These are phyloP conservation scores for Drosophila percnosoma DNA, from an alignment of 2,888 invertebrate species.

Conservation along the genomic window DNA sequence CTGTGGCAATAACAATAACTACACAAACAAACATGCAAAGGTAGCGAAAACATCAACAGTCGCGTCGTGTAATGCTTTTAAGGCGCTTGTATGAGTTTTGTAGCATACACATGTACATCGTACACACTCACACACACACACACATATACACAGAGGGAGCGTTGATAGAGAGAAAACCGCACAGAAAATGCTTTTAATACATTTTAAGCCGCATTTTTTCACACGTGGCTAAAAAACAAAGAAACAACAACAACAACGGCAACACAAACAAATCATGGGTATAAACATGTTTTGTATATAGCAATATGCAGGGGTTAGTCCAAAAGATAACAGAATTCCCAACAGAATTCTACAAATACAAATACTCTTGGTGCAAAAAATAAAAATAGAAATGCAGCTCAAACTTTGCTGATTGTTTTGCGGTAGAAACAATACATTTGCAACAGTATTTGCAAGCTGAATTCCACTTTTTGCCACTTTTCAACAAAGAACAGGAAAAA, in stretches of 20 bases:
- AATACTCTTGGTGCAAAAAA: conserved; percentile 2
- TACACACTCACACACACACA: conserved; percentile 19
- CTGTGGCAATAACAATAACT: conserved; percentile 52
- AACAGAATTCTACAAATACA: conserved; percentile 5
- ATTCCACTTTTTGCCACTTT: conserved; percentile 13
- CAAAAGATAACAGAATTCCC: conserved; percentile 21
- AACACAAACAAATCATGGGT: conserved; percentile 6
- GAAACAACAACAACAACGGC: conserved; percentile 12
- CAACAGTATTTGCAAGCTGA: conserved; percentile 7
- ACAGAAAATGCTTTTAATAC: conserved; percentile 76
- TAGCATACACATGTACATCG: conserved; percentile 26
- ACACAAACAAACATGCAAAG: conserved; percentile 54
- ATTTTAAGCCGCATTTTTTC: conserved; percentile 78
- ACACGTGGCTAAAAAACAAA: conserved; percentile 71
- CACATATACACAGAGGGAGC: conserved; percentile 10
- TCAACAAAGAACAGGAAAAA: conserved; percentile 7
- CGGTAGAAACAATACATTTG: conserved; percentile 44
- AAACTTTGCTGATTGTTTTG: conserved; percentile 45
- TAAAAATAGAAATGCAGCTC: conserved; percentile 17
- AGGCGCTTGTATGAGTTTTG: conserved; percentile 58
- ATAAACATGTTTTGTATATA: conserved; percentile 13
- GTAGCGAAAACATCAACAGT: conserved; percentile 62
- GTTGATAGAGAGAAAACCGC: conserved; percentile 50
- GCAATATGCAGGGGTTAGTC: conserved; percentile 30
- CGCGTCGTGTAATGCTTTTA: conserved; percentile 69